Evolutionary conservation across 2,888 invertebrate species (phyloP), one percentile per base, ranked within the genome.

Genomic region (Gisinianus flammeolus): DNA sequence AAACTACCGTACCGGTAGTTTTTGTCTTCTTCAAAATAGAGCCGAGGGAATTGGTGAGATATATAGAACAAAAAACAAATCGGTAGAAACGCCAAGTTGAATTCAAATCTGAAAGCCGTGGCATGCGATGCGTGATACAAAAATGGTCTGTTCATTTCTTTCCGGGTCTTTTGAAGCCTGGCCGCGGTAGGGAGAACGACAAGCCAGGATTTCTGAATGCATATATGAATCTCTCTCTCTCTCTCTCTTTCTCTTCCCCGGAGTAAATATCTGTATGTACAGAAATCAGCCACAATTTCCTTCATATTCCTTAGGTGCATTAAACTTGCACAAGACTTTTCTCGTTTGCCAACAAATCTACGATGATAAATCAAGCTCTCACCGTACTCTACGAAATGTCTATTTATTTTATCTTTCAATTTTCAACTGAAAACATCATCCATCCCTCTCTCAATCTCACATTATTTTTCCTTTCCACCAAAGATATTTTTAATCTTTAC

Each of bases 351-450:
- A 70, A 56, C 70, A 54, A 70, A 28, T 28, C 54, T 10, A 31
- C 54, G 22, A 62, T 62, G 62, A 73, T 73, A 73, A 73, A 73
- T 73, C 73, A 26, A 22, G 26, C 16, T 26, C 10, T 62, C 28
- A 6, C 16, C 16, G 12, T 26, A 8, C 30, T 26, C 62, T 28
- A 44, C 30, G 71, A 12, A 52, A 71, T 68, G 31, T 68, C 19
- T 71, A 71, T 71, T 71, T 71, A 71, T 71, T 71, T 71, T 71
- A 71, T 71, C 71, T 71, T 52, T 28, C 35, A n/a, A n/a, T n/a
- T n/a, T n/a, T n/a, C n/a, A n/a, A n/a, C n/a, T n/a, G n/a, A n/a
- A n/a, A n/a, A n/a, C n/a, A n/a, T n/a, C n/a, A n/a, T n/a, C n/a
- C n/a, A n/a, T 62, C 28, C 22, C 26, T 62, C 26, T 62, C 16